These are phyloP conservation scores for Halcyon senegalensis DNA, from an alignment of 2,113 vertebrate species.

Conservation along the genomic window DNA sequence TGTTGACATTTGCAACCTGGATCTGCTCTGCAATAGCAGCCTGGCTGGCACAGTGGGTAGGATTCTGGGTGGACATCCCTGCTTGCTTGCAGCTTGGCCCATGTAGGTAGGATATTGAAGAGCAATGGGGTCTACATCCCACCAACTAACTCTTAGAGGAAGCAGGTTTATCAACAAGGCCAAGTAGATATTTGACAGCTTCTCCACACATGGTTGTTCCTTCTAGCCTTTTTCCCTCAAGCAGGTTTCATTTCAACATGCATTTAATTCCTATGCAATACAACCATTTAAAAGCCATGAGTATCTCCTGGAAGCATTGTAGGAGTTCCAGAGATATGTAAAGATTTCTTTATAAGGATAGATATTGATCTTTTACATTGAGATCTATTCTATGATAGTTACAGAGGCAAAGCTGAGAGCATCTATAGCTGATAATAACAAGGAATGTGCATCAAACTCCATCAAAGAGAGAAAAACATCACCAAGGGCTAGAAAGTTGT, in stretches of 20 bases:
- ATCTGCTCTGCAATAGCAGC: not conserved
- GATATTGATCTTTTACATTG: not conserved
- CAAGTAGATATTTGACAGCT: not conserved
- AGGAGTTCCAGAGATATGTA: not conserved
- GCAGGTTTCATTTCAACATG: not conserved
- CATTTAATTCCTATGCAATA: not conserved
- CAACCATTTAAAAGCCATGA: not conserved
- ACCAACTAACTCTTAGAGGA: not conserved
- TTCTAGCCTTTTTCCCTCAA: not conserved
- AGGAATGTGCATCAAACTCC: not conserved
- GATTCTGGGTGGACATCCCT: not conserved
- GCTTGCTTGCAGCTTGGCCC: not conserved
- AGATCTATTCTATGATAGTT: not conserved
- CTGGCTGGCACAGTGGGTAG: not conserved
- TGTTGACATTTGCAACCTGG: not conserved
- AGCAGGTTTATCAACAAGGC: not conserved
- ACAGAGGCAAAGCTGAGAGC: not conserved
- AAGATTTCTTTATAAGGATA: too few species aligned
- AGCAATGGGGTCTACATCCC: not conserved
- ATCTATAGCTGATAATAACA: not conserved
- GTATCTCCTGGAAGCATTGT: not conserved
- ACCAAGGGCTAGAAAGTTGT: not conserved
- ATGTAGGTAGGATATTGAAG: fast-evolving
- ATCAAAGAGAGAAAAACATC: not conserved
- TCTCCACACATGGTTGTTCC: not conserved